Conservation (phyloP, 2,888 invertebrate species). For the Limenitis arthemis region DNA sequence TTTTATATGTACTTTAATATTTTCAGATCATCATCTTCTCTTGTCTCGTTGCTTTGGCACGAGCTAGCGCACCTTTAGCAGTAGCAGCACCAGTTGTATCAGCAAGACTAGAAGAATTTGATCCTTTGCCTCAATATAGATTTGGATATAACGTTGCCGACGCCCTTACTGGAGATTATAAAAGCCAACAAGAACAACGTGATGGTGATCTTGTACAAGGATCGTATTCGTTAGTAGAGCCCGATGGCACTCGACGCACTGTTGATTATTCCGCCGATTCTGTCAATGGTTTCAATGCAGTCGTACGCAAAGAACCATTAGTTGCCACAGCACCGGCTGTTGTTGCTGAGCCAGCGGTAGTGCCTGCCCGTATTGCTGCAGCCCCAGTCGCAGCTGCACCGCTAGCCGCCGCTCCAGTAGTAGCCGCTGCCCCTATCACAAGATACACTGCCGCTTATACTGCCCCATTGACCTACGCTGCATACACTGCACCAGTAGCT, state of each 20-base stretch:
- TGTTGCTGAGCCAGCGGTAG: constrained; percentile 37
- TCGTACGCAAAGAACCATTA: constrained; percentile 55
- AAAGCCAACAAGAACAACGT: constrained; percentile 63
- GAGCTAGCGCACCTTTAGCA: constrained; percentile 39
- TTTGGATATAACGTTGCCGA: constrained; percentile 63
- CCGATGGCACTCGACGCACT: constrained; percentile 55
- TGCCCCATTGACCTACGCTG: constrained; percentile 31
- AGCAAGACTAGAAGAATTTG: constrained; percentile 55
- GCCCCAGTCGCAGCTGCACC: constrained; percentile 30
- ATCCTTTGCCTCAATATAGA: constrained; percentile 72
- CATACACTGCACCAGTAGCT: constrained; percentile 39
- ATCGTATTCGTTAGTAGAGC: constrained; percentile 54
- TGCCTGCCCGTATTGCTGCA: constrained; percentile 36
- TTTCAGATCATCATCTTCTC: constrained; percentile 48
- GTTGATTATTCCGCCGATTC: constrained; percentile 60
- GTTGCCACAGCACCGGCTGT: constrained; percentile 39
- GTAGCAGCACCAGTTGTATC: constrained; percentile 32
- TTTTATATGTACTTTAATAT: constrained; percentile 3
- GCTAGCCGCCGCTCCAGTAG: constrained; percentile 27
- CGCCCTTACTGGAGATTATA: constrained; percentile 60
- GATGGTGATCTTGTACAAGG: constrained; percentile 70
- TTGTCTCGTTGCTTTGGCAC: constrained; percentile 46
- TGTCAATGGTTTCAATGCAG: constrained; percentile 58
- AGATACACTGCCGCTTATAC: constrained; percentile 41
- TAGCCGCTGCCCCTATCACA: constrained; percentile 29